Conservation (phyloP, 2,113 vertebrate species). For the Shinisaurus crocodilurus region DNA sequence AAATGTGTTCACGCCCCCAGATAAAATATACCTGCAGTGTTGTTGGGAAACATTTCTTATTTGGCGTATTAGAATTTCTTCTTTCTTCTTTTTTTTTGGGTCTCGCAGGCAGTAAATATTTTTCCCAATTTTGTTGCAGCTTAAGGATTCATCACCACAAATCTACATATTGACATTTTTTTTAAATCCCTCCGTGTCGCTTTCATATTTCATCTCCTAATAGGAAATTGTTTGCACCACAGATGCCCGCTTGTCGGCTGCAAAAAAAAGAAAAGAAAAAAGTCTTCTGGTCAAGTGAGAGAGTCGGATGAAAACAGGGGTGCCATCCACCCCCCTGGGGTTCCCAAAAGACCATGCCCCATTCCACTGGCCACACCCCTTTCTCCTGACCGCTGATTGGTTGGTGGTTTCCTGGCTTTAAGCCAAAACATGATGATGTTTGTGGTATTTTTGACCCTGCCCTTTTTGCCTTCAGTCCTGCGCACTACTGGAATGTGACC, state of each 20-base stretch:
- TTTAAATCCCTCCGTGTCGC: not conserved
- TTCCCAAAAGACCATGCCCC: too few relatives aligned
- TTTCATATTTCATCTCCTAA: conserved; percentile 30
- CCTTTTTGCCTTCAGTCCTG: too few relatives aligned
- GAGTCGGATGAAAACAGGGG: not conserved
- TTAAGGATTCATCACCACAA: conserved; percentile 30
- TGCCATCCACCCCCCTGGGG: too few relatives aligned
- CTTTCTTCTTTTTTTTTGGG: not conserved
- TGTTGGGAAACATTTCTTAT: conserved; percentile 44
- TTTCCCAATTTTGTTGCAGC: conserved; percentile 36
- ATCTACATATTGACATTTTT: conserved; percentile 40
- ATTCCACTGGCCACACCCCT: too few relatives aligned
- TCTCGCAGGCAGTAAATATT: conserved; percentile 57
- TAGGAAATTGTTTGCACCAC: conserved; percentile 12
- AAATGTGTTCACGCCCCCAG: conserved; percentile 31
- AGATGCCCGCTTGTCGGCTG: conserved; percentile 3
- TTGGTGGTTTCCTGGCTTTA: too few relatives aligned
- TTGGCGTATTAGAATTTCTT: conserved; percentile 40
- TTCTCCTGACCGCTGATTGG: too few relatives aligned
- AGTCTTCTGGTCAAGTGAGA: not conserved
- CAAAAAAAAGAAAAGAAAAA: conserved; percentile 13
- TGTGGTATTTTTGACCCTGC: too few relatives aligned
- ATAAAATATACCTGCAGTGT: conserved; percentile 48
- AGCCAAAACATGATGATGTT: too few relatives aligned
- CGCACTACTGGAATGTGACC: too few relatives aligned